Evolutionary conservation across 2,797 vertebrate species (phyloP), one percentile per base, ranked within the genome.

Genomic region (Tamandua tetradactyla): DNA sequence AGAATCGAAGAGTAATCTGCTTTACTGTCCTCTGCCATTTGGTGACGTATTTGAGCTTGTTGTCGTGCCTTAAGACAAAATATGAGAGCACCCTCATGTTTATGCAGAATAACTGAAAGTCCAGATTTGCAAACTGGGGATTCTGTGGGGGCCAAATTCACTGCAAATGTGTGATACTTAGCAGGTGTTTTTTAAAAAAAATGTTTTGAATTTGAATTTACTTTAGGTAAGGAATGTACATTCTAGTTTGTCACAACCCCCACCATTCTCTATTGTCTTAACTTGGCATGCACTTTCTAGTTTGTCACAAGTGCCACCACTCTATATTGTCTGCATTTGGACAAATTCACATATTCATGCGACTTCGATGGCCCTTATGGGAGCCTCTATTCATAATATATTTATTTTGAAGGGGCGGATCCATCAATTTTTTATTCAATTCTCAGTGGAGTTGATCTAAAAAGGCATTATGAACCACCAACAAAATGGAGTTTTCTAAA

Each of bases 11-110:
- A 98, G 75, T 99, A 99, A 59, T 99, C 99, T 0, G 98, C 99
- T 97, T 99, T 99, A 98, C 99, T 99, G 95, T 99, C 99, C 93
- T 99, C 99, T 5, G 99, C 99, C 97, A 99, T 99, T 92, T 99
- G 99, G 96, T 99, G 99, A 87, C 99, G 98, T 69, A 99, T 98
- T 88, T 99, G 99, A 80, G 99, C 99, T 35, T 99, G 98, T 82
- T 99, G 99, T 35, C 99, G 99, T 1, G 99, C 99, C 99, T 99
- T 96, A n/a, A 81, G 71, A 92, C 44, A 55, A 96, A 47, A 91
- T 79, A 59, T 0, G 55, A 96, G 72, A 87, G 90, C 2, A 76
- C 1, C 20, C 40, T 23, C 25, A 3, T 32, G 66, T 89, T 95
- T 68, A 87, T 7, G 40, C 22, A 40, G 15, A 32, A 49, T 20